Conservation (phyloP, 2,113 vertebrate genomes). For the Sylvia atricapilla region DNA sequence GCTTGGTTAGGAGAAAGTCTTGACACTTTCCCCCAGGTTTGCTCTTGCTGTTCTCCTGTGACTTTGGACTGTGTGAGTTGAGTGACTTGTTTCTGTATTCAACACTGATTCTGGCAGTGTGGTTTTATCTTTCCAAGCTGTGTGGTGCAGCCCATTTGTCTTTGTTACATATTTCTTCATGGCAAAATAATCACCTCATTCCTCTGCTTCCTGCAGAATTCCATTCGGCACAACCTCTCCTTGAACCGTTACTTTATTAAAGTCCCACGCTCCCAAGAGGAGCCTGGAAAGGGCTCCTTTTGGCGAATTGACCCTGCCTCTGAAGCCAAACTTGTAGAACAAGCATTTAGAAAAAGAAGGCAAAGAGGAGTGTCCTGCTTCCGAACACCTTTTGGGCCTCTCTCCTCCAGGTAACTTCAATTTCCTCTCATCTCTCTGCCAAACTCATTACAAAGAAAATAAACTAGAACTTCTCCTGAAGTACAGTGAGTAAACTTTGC, state of each 20-base stretch:
- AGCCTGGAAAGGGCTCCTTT: constrained; percentile 97
- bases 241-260: constrained; percentile 99
- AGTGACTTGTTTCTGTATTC: background rate
- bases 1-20: background rate
- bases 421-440: background rate
- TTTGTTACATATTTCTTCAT: background rate
- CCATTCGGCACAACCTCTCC: constrained; percentile 98
- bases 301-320: constrained; percentile 97
- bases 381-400: constrained; percentile 94
- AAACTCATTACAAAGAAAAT: background rate
- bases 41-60: background rate
- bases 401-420: constrained; percentile 88
- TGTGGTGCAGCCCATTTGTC: background rate
- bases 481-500: background rate
- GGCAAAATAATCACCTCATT: background rate
- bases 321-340: constrained; percentile 94
- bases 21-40: background rate
- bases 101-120: background rate
- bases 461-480: background rate
- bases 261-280: constrained; percentile 97
- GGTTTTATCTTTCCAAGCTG: background rate
- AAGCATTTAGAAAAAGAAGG: constrained; percentile 95
- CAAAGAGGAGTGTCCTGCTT: constrained; percentile 97
- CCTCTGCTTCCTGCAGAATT: constrained; percentile 82
- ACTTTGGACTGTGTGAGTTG: background rate